These are phyloP conservation scores for Coluber constrictor DNA, from an alignment of 2,797 vertebrate species.

Conservation along the genomic window DNA sequence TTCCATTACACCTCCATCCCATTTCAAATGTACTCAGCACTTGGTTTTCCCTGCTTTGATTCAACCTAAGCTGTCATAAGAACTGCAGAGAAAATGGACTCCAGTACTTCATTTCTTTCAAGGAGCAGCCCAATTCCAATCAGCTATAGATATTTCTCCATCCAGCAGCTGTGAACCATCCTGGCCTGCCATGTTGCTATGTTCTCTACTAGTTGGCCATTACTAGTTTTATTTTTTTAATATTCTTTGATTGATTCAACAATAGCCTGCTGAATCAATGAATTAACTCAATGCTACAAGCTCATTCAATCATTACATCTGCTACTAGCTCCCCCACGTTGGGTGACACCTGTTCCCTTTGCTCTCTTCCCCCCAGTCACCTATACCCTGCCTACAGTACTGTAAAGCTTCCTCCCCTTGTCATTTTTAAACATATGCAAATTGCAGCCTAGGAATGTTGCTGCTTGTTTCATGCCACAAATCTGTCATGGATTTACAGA, in stretches of 20 bases:
- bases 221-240: neutral
- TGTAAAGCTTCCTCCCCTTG: neutral
- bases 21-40: neutral
- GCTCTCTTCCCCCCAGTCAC: neutral
- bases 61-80: neutral
- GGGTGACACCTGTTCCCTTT: neutral
- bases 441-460: neutral
- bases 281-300: neutral
- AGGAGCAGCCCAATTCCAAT: neutral
- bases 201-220: neutral
- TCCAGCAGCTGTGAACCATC: neutral
- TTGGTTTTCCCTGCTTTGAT: neutral
- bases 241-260: neutral
- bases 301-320: neutral
- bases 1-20: neutral
- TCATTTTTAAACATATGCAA: neutral
- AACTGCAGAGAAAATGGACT: neutral
- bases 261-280: neutral
- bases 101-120: neutral
- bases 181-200: neutral
- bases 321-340: neutral
- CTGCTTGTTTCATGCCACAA: neutral
- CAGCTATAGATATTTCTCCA: neutral
- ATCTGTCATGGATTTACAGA: neutral
- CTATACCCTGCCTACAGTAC: neutral